These are phyloP conservation scores for Pristionchus exspectatus DNA, from an alignment of 2,888 invertebrate species.

Conservation along the genomic window DNA sequence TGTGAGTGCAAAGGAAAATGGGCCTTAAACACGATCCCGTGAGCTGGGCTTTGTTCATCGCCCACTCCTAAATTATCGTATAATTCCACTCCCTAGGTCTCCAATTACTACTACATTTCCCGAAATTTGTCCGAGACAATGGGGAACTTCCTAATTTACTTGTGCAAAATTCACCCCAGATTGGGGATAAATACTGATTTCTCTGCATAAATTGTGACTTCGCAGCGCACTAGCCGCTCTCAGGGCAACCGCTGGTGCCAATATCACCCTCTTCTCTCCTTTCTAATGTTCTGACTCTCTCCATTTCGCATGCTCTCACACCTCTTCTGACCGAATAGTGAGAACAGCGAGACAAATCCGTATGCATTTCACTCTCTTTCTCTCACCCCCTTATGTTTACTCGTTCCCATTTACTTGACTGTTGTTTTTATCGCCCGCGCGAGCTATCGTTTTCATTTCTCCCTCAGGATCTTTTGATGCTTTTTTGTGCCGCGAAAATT, in stretches of 20 bases:
- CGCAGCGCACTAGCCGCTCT: no score
- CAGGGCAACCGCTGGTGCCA: no score
- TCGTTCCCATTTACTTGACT: slow-evolving; percentile 17
- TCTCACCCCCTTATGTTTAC: neutral
- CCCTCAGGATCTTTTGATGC: neutral
- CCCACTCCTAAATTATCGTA: neutral
- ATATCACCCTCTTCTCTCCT: neutral
- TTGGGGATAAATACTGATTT: no score
- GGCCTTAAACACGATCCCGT: neutral
- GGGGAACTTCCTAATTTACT: neutral
- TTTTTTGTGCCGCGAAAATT: neutral
- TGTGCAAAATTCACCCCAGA: no score
- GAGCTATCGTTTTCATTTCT: neutral
- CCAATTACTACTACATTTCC: neutral
- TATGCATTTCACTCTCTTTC: neutral
- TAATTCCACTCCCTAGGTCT: neutral
- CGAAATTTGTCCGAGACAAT: neutral
- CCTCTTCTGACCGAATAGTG: neutral
- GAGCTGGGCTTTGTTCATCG: neutral
- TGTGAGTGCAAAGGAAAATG: neutral
- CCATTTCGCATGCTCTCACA: neutral
- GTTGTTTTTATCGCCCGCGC: neutral
- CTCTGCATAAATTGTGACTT: no score
- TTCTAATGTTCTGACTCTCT: neutral
- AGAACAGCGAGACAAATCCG: neutral